Evolutionary conservation across 2,888 invertebrate genomes (phyloP).

Genomic region (Lithosia quadra): DNA sequence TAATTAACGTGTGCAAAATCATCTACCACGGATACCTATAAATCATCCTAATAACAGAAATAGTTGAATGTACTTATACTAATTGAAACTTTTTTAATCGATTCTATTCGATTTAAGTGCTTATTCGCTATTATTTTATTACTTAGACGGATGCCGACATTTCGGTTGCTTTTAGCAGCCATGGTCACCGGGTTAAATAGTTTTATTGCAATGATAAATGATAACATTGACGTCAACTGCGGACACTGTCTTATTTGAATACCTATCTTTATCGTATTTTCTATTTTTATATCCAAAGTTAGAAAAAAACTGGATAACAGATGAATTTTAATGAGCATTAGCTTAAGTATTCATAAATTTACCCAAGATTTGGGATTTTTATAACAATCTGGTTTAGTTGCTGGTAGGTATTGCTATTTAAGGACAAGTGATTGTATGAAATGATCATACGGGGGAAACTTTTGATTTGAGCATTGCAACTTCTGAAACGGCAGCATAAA

Average conservation of each 20-base stretch:
- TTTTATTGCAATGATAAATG: background rate
- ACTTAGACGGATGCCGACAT: background rate
- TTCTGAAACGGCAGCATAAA: no score
- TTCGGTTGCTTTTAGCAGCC: background rate
- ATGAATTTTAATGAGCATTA: background rate
- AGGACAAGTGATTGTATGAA: no score
- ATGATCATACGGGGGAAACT: no score
- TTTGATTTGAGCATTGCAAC: background rate
- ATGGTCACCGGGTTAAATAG: background rate
- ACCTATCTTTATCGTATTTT: background rate
- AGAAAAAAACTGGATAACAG: background rate
- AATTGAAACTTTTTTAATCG: background rate
- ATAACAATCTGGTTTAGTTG: no score
- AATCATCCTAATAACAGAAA: background rate
- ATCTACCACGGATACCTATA: background rate
- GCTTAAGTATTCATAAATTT: background rate
- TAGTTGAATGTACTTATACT: no score
- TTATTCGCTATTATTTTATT: background rate
- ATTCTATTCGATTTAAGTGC: background rate
- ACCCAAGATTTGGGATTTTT: background rate
- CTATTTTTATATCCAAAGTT: background rate
- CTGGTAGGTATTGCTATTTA: background rate
- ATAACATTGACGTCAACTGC: background rate
- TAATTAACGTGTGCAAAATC: slow-evolving; percentile 14
- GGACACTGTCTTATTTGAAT: background rate